phyloP scores from a whole-genome alignment of 2,888 invertebrate genomes.

The Atethmia centrago region DNA sequence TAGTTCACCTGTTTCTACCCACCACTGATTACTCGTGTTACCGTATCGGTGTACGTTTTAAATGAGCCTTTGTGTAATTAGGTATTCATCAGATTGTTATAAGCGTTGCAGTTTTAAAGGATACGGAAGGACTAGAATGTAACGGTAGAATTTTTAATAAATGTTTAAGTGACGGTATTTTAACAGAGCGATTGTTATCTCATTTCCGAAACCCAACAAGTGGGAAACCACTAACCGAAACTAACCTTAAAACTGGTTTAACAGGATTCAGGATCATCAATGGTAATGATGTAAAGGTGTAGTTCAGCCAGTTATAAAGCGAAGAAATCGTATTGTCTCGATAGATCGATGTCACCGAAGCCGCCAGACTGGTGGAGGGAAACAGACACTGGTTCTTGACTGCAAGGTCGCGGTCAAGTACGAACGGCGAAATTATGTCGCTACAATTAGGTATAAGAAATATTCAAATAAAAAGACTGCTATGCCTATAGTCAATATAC shows the following conservation, averaged over 20 bases:
- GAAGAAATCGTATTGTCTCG: slow-evolving; percentile 39
- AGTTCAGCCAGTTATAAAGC: slow-evolving; percentile 15
- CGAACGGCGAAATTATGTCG: slow-evolving; percentile 52
- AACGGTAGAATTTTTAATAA: neutral
- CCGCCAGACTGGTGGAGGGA: slow-evolving; percentile 42
- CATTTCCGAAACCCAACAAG: slow-evolving; percentile 12
- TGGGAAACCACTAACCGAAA: slow-evolving; percentile 21
- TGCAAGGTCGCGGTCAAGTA: slow-evolving; percentile 73
- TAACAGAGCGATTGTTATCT: slow-evolving; percentile 5
- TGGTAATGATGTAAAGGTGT: slow-evolving; percentile 18
- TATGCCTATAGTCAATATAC: neutral
- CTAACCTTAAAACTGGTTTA: slow-evolving; percentile 25
- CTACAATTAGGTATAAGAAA: slow-evolving; percentile 20
- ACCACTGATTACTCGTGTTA: slow-evolving; percentile 51
- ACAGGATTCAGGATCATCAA: slow-evolving; percentile 19
- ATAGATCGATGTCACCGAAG: slow-evolving; percentile 36
- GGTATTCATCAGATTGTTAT: neutral
- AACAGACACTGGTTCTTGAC: slow-evolving; percentile 42
- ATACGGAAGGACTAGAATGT: neutral
- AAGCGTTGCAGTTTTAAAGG: slow-evolving; percentile 2
- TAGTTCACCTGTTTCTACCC: slow-evolving; percentile 45
- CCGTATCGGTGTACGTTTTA: slow-evolving; percentile 12
- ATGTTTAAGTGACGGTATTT: slow-evolving; percentile 2
- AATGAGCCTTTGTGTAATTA: neutral
- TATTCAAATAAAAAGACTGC: slow-evolving; percentile 6